Base-by-base conservation (phyloP, 2,113 vertebrate genomes). In the Phylloscopus trochiloides region DNA sequence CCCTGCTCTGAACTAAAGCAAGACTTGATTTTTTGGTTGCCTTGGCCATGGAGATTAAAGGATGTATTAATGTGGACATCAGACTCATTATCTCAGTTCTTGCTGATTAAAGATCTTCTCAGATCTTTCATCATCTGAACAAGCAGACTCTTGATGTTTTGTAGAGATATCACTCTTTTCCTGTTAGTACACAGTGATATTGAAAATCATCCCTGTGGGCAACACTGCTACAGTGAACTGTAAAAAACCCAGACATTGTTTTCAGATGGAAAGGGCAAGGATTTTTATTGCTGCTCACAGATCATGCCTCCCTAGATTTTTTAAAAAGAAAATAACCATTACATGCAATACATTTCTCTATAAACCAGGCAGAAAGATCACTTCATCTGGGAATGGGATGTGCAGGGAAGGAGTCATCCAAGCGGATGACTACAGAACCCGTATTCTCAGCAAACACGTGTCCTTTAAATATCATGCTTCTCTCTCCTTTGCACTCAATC, bases 391-490 rank as follows among this genome's bases (percentile, higher is more conserved):
- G 58, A 93, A 43, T 12, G 85, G 81, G 48, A 57, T 48, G 54
- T 45, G 36, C 45, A 63, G 42, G 63, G 45, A 90, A 68, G 52
- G 36, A 87, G 26, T 43, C 52, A 74, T 28, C 45, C 74, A 47
- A 48, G 36, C 0, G 3, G 65, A 47, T 40, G 52, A 40, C 38
- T 71, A 4, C 2, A 0, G 20, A 29, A 15, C n/a, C 32, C 0
- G 0, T 38, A 6, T 17, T 76, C 72, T 73, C 42, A 70, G 50
- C 54, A 92, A 86, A 61, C 65, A 63, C 3, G 3, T 84, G 72
- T 88, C n/a, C 52, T 94, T 93, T 88, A 94, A 93, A 93, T 92
- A 70, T 51, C 52, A 7, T 38, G 26, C 4, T 92, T 67, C 81
- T 59, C n/a, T 55, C 18, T 50, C 40, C 68, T 90, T 75, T 78